Conservation (phyloP, 1,140 invertebrate species). For the Aleiodes sp. region DNA sequence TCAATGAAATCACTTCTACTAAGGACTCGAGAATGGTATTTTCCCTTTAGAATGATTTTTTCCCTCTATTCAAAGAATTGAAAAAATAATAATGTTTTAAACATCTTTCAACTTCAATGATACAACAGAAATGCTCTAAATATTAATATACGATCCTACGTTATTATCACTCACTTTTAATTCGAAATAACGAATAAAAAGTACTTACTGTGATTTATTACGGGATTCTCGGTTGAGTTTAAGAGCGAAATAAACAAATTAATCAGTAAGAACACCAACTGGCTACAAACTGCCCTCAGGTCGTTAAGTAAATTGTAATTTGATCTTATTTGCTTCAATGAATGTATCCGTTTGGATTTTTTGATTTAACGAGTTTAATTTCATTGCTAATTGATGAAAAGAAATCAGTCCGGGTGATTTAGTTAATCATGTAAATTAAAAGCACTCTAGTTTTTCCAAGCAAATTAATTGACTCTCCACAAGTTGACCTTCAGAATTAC, state of each 20-base stretch:
- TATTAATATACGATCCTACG: too few relatives aligned
- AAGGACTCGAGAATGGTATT: too few relatives aligned
- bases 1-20: too few relatives aligned
- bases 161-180: too few relatives aligned
- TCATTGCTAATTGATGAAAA: conserved; percentile 17
- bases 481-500: neutral
- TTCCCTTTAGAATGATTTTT: too few relatives aligned
- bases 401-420: neutral
- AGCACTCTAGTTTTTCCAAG: neutral
- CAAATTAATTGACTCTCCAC: neutral
- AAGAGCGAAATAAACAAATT: conserved; percentile 27
- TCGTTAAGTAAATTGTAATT: conserved; percentile 48
- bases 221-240: neutral
- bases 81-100: too few relatives aligned
- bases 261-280: conserved; percentile 17
- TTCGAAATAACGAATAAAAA: too few relatives aligned
- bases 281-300: conserved; percentile 28
- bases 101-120: too few relatives aligned
- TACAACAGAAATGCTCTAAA: too few relatives aligned
- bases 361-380: conserved; percentile 21
- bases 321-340: conserved; percentile 43
- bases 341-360: conserved; percentile 31
- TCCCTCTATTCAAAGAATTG: too few relatives aligned
- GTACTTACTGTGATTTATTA: conserved; percentile 18
- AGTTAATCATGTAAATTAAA: neutral